Evolutionary conservation across 2,888 invertebrate genomes (phyloP), one percentile per base, ranked within the genome.

Genomic region (Erebia palarica): DNA sequence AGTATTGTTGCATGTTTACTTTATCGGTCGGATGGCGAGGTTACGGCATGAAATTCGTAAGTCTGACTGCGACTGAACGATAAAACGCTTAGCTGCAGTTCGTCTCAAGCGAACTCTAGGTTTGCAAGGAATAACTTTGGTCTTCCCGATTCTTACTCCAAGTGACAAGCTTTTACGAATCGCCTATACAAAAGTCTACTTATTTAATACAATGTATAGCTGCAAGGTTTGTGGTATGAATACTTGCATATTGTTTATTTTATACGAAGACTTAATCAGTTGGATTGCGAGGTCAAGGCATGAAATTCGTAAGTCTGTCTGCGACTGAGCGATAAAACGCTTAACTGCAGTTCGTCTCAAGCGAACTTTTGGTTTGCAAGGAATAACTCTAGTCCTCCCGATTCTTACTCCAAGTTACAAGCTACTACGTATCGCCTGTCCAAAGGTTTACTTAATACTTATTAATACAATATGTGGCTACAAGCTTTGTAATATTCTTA

Each of bases 71-170:
- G 77, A 79, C 80, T 81, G 78, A 78, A 80, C 87, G 92, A 92
- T 92, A 92, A 91, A 92, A 88, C 88, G 91, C 92, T 92, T 91
- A 92, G 81, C 83, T 83, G 86, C 81, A 84, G 84, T 82, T 81
- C 84, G 81, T 81, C 84, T 82, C 77, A 75, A 80, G 79, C 77
- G 79, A 84, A 86, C 83, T 86, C 81, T 74, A 76, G 79, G 81
- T 80, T 85, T 85, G 83, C 78, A 81, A 81, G 79, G 79, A 47
- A 83, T 81, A 80, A 78, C 82, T 81, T 78, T 79, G 78, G 77
- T 78, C 78, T 75, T 76, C 73, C 74, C 70, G 69, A 70, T 16
- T 73, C 59, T 14, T 77, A 79, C 76, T 73, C 18, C 72, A 79
- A 81, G 76, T 18, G 10, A 77, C 53, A 68, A 77, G 75, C 75